These are phyloP conservation scores for Cyprinodon diabolis DNA, from an alignment of 2,797 vertebrate species.

Conservation along the genomic window DNA sequence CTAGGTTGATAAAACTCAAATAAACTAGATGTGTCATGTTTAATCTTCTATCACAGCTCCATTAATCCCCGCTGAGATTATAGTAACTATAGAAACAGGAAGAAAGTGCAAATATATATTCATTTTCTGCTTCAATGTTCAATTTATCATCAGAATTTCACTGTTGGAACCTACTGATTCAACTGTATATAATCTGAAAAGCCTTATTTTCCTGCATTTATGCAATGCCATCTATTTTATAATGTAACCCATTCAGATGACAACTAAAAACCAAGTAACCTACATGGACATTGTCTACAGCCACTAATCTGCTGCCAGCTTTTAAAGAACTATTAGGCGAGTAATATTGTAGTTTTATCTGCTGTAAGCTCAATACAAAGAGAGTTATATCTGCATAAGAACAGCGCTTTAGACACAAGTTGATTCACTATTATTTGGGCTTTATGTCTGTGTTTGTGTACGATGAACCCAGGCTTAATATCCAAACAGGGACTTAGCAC, in stretches of 20 bases:
- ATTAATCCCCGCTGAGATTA: not conserved
- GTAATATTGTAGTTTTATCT: slow-evolving; percentile 10
- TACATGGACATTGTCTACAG: not conserved
- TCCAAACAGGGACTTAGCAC: slow-evolving; percentile 7
- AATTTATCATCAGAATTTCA: not conserved
- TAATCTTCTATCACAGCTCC: not conserved
- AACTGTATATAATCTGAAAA: not conserved
- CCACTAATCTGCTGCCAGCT: slow-evolving; percentile 11
- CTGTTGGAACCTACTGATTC: not conserved
- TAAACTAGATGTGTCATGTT: not conserved
- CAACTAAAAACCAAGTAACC: slow-evolving; percentile 6
- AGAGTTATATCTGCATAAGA: not conserved
- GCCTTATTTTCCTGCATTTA: not conserved
- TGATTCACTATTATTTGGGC: slow-evolving; percentile 7
- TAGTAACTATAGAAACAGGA: not conserved
- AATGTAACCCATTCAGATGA: not conserved
- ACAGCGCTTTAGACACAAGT: not conserved
- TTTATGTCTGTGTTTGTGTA: slow-evolving; percentile 15
- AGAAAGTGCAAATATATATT: not conserved
- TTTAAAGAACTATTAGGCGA: not conserved
- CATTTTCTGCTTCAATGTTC: not conserved
- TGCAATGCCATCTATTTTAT: not conserved
- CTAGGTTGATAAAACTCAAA: not conserved
- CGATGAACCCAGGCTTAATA: slow-evolving; percentile 14
- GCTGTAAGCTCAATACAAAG: slow-evolving; percentile 7